Conservation (phyloP, 2,888 invertebrate species). For the Melinopterus prodromus region DNA sequence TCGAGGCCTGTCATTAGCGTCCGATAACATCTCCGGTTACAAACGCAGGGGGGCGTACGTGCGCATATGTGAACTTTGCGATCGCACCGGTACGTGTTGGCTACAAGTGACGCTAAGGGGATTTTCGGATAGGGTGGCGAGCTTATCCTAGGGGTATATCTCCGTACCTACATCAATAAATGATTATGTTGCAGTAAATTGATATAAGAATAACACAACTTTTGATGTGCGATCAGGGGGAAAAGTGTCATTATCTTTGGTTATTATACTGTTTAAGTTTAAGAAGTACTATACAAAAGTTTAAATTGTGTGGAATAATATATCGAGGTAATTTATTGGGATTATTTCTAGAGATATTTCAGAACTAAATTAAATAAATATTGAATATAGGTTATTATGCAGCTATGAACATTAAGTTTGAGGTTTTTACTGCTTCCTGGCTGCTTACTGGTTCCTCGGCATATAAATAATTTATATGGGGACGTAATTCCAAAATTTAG, state of each 20-base stretch:
- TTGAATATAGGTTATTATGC: too few species aligned
- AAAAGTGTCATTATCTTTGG: background rate
- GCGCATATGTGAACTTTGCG: conserved; percentile 54
- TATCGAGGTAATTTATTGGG: too few species aligned
- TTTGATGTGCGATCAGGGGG: background rate
- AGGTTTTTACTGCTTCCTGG: too few species aligned
- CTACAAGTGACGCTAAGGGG: conserved; percentile 55
- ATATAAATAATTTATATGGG: too few species aligned
- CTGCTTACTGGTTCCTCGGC: too few species aligned
- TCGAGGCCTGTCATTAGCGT: conserved; percentile 58
- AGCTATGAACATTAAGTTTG: too few species aligned
- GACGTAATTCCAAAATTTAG: too few species aligned
- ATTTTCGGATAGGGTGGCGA: background rate
- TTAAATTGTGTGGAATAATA: too few species aligned
- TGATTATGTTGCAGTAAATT: conserved; percentile 22
- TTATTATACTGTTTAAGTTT: too few species aligned
- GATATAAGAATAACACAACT: conserved; percentile 19
- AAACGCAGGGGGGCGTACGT: conserved; percentile 53
- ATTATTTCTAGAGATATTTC: too few species aligned
- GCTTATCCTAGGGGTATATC: conserved; percentile 11
- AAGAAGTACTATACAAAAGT: too few species aligned
- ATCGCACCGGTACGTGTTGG: conserved; percentile 54
- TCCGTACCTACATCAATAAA: conserved; percentile 16
- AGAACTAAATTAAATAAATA: too few species aligned
- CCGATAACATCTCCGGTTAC: conserved; percentile 60